Evolutionary conservation across 2,797 vertebrate genomes (phyloP).

Genomic region (Sebastes ruberrimus): DNA sequence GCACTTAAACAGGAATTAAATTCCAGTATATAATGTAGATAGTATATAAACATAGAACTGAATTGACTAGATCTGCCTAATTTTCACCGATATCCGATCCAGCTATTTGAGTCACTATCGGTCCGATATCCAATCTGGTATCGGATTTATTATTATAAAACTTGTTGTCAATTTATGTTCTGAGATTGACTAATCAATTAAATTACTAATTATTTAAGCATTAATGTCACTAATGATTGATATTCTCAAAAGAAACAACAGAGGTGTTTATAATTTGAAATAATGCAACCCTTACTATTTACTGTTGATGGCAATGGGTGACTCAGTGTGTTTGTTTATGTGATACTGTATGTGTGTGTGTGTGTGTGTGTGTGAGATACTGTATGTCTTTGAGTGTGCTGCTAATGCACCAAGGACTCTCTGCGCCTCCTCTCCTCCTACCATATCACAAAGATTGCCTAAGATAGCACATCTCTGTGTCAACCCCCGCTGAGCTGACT

Average conservation of each 20-base stretch:
- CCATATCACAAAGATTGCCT: constrained; percentile 51
- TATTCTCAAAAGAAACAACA: background rate
- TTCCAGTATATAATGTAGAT: too few relatives aligned
- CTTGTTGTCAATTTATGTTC: background rate
- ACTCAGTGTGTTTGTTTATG: background rate
- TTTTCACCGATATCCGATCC: too few relatives aligned
- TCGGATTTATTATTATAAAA: background rate
- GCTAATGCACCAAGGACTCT: constrained; percentile 51
- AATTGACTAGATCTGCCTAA: too few relatives aligned
- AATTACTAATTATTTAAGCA: background rate
- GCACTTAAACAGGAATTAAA: too few relatives aligned
- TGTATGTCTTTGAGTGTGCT: constrained; percentile 13
- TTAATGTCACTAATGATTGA: background rate
- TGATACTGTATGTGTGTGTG: background rate
- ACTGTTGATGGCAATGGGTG: background rate
- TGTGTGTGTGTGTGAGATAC: background rate
- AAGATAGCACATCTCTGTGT: constrained; percentile 63
- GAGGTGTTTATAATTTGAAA: constrained; percentile 8
- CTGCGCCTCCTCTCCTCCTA: constrained; percentile 25
- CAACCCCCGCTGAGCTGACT: constrained; percentile 66
- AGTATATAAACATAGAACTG: too few relatives aligned
- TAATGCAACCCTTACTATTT: background rate
- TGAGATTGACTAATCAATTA: background rate
- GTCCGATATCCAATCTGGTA: too few relatives aligned
- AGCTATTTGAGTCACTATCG: too few relatives aligned